Percentiles rank a stretch among this genome's conserved stretches.
These are phyloP conservation scores for Cenopis cana DNA, from an alignment of 2,888 invertebrate genomes.

Conservation along the genomic window DNA sequence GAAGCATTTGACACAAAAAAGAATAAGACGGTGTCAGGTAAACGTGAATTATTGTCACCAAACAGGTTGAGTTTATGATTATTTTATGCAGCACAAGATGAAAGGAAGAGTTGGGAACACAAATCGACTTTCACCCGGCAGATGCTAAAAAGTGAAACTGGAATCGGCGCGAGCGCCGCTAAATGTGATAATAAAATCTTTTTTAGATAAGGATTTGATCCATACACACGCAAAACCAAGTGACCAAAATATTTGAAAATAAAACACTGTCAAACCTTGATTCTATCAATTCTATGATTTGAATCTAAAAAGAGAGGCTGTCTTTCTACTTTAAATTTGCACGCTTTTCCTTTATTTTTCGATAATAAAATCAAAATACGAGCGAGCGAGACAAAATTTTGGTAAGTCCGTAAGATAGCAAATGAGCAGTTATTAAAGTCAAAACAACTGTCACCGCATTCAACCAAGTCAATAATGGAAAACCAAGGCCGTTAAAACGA, in stretches of 20 bases:
- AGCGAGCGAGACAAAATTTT: too few relatives aligned
- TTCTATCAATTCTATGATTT: too few relatives aligned
- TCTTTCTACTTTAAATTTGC: too few relatives aligned
- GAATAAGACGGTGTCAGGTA: constrained; percentile 19
- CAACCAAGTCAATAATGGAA: constrained; percentile 57
- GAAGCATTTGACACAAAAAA: constrained; percentile 23
- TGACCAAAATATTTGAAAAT: too few relatives aligned
- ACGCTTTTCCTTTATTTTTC: too few relatives aligned
- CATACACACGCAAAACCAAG: background rate
- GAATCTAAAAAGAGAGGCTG: too few relatives aligned
- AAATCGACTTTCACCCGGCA: constrained; percentile 78
- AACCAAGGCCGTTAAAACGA: constrained; percentile 52
- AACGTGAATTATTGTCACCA: constrained; percentile 41
- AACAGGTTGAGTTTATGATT: constrained; percentile 55
- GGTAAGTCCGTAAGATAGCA: too few relatives aligned
- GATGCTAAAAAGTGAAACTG: constrained; percentile 83
- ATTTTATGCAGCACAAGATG: constrained; percentile 59
- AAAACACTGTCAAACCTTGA: too few relatives aligned
- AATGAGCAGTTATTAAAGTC: constrained; percentile 10
- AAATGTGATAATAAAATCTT: constrained; percentile 61
- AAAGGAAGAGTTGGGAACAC: constrained; percentile 76
- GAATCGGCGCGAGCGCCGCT: constrained; percentile 65
- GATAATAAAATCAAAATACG: too few relatives aligned
- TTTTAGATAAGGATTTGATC: constrained; percentile 37
- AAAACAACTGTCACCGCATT: constrained; percentile 52